phyloP scores from a whole-genome alignment of 2,797 vertebrate genomes.

The Heterohyrax brucei region DNA sequence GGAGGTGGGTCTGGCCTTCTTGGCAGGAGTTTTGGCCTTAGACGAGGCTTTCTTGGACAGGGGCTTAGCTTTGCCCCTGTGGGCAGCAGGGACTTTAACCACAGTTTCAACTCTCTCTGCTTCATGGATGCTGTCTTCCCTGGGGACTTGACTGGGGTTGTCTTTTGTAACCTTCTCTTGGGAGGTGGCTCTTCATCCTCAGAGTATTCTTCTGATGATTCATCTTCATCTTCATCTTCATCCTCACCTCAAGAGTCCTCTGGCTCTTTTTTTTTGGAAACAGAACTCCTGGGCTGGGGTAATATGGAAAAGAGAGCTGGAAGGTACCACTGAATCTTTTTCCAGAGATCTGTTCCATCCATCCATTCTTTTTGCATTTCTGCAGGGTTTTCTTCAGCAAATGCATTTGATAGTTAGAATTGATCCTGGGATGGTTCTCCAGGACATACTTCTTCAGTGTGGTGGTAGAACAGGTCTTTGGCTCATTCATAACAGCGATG shows the following conservation, averaged over 20 bases:
- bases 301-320: slow-evolving; percentile 97
- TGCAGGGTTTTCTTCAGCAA: slow-evolving; percentile 97
- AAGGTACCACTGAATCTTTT: slow-evolving; percentile 98
- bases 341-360: slow-evolving; percentile 99
- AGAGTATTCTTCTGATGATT: slow-evolving; percentile 93
- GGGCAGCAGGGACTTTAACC: slow-evolving; percentile 90
- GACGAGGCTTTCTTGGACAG: slow-evolving; percentile 90
- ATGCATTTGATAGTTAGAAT: slow-evolving; percentile 94
- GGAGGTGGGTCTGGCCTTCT: slow-evolving; percentile 90
- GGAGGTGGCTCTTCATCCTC: slow-evolving; percentile 94
- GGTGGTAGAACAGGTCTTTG: slow-evolving; percentile 98
- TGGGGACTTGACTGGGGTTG: slow-evolving; percentile 93
- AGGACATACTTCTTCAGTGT: slow-evolving; percentile 96
- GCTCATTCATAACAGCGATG: slow-evolving; percentile 99
- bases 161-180: slow-evolving; percentile 94
- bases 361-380: slow-evolving; percentile 98
- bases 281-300: slow-evolving; percentile 96
- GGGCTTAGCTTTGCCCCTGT: slow-evolving; percentile 90
- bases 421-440: slow-evolving; percentile 96
- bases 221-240: slow-evolving; percentile 92
- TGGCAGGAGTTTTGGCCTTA: slow-evolving; percentile 90
- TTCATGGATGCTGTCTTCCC: slow-evolving; percentile 93
- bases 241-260: slow-evolving; percentile 91
- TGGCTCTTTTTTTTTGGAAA: slow-evolving; percentile 97
- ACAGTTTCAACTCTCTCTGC: slow-evolving; percentile 90